phyloP scores from a whole-genome alignment of 64 coral and sea anemone genomes.

The Platygyra sinensis region DNA sequence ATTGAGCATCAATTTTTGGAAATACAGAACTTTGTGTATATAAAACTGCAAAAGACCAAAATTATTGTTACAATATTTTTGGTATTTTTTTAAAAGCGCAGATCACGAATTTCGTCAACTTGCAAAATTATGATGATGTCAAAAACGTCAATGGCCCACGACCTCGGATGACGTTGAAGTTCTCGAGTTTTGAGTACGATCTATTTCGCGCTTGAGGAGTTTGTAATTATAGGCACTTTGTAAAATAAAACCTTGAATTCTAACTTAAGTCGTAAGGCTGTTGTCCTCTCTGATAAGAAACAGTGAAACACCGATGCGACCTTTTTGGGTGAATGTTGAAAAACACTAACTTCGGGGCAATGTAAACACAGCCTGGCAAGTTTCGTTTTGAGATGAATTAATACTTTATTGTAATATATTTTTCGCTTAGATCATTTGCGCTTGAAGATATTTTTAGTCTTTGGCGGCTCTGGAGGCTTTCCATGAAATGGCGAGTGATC shows the following conservation, averaged over 20 bases:
- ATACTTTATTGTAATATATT: no score
- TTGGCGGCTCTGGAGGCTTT: neutral
- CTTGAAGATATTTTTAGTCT: neutral
- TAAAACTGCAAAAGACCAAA: neutral
- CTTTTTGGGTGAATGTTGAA: neutral
- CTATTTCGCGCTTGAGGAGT: no score
- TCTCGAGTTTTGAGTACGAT: neutral
- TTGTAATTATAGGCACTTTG: neutral
- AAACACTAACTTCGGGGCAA: no score
- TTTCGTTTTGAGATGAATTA: no score
- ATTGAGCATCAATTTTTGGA: neutral
- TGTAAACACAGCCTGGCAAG: no score
- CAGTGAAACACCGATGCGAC: neutral
- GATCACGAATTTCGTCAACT: neutral
- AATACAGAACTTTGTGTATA: neutral
- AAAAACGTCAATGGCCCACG: neutral
- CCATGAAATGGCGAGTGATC: neutral
- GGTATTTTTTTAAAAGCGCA: neutral
- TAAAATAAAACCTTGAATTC: conserved; percentile 27
- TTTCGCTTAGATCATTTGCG: no score
- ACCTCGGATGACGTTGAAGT: neutral
- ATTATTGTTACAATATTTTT: neutral
- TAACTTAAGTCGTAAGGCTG: neutral
- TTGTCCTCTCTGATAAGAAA: neutral
- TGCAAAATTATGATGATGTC: neutral